Evolutionary conservation across 2,888 invertebrate genomes (phyloP), one percentile per base, ranked within the genome.

Genomic region (Punctoribates punctum): DNA sequence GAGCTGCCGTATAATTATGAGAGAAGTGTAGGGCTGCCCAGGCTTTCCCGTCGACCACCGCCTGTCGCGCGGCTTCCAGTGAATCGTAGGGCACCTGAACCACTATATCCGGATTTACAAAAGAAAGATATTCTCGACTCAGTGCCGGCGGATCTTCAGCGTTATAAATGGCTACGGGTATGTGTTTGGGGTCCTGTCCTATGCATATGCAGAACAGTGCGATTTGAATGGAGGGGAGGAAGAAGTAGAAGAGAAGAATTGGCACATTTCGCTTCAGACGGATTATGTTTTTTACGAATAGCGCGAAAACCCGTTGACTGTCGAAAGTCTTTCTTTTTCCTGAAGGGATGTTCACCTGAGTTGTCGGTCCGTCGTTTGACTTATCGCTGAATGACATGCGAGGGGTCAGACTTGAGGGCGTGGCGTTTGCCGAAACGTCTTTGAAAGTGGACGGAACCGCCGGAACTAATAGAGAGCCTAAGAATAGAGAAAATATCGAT

Each of bases 21-120:
- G 76, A 76, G 82, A 96, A 93, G 83, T 91, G 91, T 9, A 96
- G 83, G 11, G 91, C 91, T 1, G 94, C 95, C 95, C 95, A 96
- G 0, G 92, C 91, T 38, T 91, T 86, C 0, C 95, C 96, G 1
- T 84, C 85, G 42, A 87, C 85, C 0, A 95, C 94, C 0, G 92
- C 92, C 42, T 87, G 84, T 77, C 89, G 85, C 0, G 94, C 95
- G 0, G 87, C 85, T 0, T 88, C 86, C 17, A 77, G 25, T 1
- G 77, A 77, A 67, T 74, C 54, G 72, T 75, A 76, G 23, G 76
- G 76, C 34, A 76, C 76, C 20, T 76, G 76, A 34, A 73, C 73
- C 13, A 76, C 76, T n/a, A 76, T 76, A 38, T 76, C 76, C 17
- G 27, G 15, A 42, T 57, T 76, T 17, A 76, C 76, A 73, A 76